These are phyloP conservation scores for Neodiprion lecontei DNA, from an alignment of 1,140 invertebrate genomes.

Conservation along the genomic window DNA sequence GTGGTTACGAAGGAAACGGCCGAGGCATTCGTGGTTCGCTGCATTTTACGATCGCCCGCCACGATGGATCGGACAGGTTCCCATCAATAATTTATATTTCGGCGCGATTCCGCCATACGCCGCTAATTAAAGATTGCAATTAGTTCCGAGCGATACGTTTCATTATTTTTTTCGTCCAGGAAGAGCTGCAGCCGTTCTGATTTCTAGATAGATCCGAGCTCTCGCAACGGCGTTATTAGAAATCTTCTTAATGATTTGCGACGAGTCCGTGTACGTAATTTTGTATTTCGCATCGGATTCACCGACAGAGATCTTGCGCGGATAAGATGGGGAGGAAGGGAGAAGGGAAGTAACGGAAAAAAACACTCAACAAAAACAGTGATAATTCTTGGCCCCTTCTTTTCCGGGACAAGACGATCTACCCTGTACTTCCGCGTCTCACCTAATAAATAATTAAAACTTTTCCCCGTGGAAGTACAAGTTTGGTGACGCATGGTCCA, in stretches of 20 bases:
- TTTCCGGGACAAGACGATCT: background rate
- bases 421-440: constrained; percentile 36
- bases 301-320: no score
- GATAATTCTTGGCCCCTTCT: no score
- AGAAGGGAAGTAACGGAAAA: no score
- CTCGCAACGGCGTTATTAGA: no score
- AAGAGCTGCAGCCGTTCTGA: no score
- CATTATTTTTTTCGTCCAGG: background rate
- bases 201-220: no score
- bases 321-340: no score
- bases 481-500: constrained; percentile 53
- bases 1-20: background rate
- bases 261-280: no score
- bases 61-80: constrained; percentile 2
- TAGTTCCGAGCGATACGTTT: constrained; percentile 54
- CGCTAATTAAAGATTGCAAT: constrained; percentile 55
- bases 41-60: constrained; percentile 1
- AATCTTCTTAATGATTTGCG: no score
- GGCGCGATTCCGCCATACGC: constrained; percentile 41
- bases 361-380: no score
- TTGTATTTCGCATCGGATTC: no score
- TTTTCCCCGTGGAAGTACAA: constrained; percentile 58
- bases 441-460: constrained; percentile 64
- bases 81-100: constrained; percentile 58
- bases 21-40: background rate